A percentile compares a stretch with the other conserved stretches of the same genome.
These are phyloP conservation scores for Cebidichthys violaceus DNA, from an alignment of 2,113 vertebrate species.

Conservation along the genomic window DNA sequence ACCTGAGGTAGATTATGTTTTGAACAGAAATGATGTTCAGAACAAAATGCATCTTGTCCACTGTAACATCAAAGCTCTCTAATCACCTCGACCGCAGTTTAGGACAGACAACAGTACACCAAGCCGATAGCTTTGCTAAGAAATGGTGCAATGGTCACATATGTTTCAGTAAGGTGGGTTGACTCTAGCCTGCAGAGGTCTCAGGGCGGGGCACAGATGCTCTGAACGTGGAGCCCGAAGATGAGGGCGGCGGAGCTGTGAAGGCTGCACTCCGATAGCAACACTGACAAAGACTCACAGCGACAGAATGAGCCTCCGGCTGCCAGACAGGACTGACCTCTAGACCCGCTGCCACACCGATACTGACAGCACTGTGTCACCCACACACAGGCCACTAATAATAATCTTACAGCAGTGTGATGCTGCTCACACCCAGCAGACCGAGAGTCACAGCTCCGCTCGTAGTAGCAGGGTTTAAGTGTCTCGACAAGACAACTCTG, in stretches of 20 bases:
- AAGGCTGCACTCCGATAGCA: constrained; percentile 31
- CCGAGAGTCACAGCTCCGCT: background rate
- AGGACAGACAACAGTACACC: background rate
- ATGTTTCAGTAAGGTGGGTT: constrained; percentile 38
- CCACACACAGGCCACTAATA: constrained; percentile 52
- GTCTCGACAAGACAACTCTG: background rate
- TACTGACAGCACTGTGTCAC: constrained; percentile 44
- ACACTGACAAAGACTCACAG: constrained; percentile 56
- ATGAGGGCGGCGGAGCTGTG: constrained; percentile 45
- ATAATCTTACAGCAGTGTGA: constrained; percentile 35
- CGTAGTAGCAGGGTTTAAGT: background rate
- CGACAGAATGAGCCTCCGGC: constrained; percentile 63
- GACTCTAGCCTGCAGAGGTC: constrained; percentile 43
- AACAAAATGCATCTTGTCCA: background rate
- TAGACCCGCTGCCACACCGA: constrained; percentile 44
- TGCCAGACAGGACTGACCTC: constrained; percentile 50
- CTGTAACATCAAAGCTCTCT: background rate
- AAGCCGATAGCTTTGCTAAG: background rate
- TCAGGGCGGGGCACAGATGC: constrained; percentile 63
- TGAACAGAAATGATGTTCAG: constrained; percentile 31
- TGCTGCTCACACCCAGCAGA: constrained; percentile 10
- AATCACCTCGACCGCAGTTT: background rate
- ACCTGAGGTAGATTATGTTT: constrained; percentile 38
- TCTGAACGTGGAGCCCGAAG: constrained; percentile 41
- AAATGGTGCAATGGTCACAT: constrained; percentile 45